Percentiles rank a stretch among this genome's conserved stretches.
Conservation (phyloP, 1,140 invertebrate species). For the Proales similis region DNA sequence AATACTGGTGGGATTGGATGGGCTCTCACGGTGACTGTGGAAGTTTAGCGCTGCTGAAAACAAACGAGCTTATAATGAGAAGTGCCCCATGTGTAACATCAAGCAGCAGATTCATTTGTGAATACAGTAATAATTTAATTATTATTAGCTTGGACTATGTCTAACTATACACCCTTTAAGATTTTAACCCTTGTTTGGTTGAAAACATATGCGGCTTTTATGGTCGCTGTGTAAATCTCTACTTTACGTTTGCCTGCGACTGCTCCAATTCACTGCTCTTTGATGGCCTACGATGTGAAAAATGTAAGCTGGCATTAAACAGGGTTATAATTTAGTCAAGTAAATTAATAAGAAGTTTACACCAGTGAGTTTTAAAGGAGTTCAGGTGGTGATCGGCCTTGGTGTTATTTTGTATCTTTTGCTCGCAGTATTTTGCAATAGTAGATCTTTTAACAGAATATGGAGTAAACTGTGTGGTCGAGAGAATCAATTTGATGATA, state of each 20-base stretch:
- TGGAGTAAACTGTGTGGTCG: constrained; percentile 16
- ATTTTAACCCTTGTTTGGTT: constrained; percentile 31
- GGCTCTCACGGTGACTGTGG: constrained; percentile 23
- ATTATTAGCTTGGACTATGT: neutral
- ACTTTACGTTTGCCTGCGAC: constrained; percentile 10
- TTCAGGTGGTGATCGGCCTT: constrained; percentile 26
- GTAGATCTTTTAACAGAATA: neutral
- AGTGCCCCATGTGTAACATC: constrained; percentile 16
- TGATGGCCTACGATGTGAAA: constrained; percentile 18
- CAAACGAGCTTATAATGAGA: constrained; percentile 11
- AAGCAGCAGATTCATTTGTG: constrained; percentile 33
- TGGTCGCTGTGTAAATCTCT: constrained; percentile 27
- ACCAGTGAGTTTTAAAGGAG: constrained; percentile 26
- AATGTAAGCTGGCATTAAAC: constrained; percentile 4
- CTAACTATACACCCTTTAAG: neutral
- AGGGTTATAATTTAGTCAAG: constrained; percentile 2
- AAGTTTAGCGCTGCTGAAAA: constrained; percentile 7
- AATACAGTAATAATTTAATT: constrained; percentile 32
- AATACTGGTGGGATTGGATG: constrained; percentile 20
- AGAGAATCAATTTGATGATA: neutral
- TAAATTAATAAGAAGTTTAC: neutral
- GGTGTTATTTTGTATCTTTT: neutral
- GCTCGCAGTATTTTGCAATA: constrained; percentile 3
- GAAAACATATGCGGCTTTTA: constrained; percentile 14
- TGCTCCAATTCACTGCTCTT: constrained; percentile 14